phyloP scores from a whole-genome alignment of 2,797 vertebrate genomes.

The Gallinago stenura region DNA sequence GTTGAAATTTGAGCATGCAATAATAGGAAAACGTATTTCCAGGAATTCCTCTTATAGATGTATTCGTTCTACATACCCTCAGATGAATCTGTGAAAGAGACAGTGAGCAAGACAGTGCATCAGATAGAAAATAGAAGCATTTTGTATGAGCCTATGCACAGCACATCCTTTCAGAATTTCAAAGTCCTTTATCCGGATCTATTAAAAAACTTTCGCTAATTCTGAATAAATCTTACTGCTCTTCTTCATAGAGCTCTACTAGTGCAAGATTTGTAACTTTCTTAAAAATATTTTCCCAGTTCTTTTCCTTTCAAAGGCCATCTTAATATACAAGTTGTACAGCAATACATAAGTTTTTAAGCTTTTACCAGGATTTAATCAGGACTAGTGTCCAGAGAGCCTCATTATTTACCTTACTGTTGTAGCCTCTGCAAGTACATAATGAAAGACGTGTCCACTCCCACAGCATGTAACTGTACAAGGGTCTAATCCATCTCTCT shows the following conservation, averaged over 20 bases:
- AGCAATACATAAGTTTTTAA: neutral
- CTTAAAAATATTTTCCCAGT: neutral
- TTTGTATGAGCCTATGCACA: neutral
- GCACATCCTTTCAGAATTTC: neutral
- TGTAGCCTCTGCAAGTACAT: neutral
- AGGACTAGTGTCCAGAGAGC: neutral
- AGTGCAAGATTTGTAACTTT: neutral
- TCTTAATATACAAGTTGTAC: neutral
- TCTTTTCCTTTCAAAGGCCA: neutral
- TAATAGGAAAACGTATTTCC: neutral
- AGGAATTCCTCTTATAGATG: neutral
- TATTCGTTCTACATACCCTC: neutral
- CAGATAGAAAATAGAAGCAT: neutral
- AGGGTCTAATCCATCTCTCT: neutral
- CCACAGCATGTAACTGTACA: neutral
- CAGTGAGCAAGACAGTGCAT: rapidly evolving
- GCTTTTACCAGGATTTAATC: neutral
- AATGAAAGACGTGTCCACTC: neutral
- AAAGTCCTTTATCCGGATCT: neutral
- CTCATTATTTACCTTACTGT: neutral
- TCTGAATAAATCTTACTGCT: neutral
- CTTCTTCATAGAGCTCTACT: neutral
- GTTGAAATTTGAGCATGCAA: neutral
- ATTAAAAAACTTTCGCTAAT: neutral
- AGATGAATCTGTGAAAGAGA: neutral